Conservation (phyloP, 2,797 vertebrate species). For the Oophaga sylvatica region DNA sequence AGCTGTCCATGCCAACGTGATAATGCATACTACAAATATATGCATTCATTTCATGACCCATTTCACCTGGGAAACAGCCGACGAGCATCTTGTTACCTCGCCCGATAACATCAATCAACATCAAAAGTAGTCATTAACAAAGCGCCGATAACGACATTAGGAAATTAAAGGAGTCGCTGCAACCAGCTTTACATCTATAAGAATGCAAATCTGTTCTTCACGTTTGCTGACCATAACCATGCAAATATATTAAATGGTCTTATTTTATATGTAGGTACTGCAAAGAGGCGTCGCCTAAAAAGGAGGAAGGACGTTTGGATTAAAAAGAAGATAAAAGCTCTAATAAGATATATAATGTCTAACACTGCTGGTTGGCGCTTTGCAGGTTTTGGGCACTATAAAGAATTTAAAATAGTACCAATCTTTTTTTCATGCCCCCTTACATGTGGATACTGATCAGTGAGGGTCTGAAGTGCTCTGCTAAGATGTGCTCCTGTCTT, state of each 20-base stretch:
- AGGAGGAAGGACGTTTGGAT: background rate
- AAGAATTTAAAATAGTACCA: too few relatives aligned
- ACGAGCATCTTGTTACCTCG: background rate
- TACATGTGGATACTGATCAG: too few relatives aligned
- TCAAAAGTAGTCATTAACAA: background rate
- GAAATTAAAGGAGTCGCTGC: background rate
- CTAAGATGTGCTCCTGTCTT: too few relatives aligned
- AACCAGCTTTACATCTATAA: background rate
- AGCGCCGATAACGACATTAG: background rate
- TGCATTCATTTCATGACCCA: background rate
- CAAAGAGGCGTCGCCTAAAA: background rate
- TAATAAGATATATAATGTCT: too few relatives aligned
- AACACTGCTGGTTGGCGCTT: too few relatives aligned
- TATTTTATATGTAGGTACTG: background rate
- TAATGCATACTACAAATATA: background rate
- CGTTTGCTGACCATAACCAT: background rate
- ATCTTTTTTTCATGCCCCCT: too few relatives aligned
- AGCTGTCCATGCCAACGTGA: slow-evolving; percentile 1
- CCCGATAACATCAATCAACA: background rate
- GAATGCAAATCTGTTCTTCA: background rate
- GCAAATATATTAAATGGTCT: background rate
- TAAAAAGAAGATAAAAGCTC: too few relatives aligned
- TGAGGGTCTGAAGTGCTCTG: too few relatives aligned
- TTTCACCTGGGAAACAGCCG: background rate
- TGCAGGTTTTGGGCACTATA: too few relatives aligned